These are phyloP conservation scores for Mastomys natalensis DNA, from an alignment of 2,113 vertebrate genomes.

Conservation along the genomic window DNA sequence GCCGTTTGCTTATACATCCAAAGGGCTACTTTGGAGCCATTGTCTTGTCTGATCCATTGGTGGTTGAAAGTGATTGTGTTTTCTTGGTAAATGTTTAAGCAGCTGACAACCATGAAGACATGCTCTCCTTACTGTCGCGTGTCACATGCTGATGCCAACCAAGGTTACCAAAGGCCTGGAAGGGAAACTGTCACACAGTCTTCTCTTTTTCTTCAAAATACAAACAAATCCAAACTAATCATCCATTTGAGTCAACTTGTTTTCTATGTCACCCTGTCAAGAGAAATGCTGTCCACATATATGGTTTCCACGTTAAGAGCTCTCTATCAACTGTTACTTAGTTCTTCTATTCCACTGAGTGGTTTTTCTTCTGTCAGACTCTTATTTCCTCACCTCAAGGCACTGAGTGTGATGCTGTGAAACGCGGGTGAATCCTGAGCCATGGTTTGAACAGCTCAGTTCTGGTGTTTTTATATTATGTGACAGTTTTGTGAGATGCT, in stretches of 20 bases:
- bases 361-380: slow-evolving; percentile 64
- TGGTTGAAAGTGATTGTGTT: slow-evolving; percentile 23
- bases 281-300: slow-evolving; percentile 41
- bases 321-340: slow-evolving; percentile 53
- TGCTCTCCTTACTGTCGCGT: not conserved
- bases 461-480: slow-evolving; percentile 84
- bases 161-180: slow-evolving; percentile 30
- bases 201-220: slow-evolving; percentile 63
- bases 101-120: slow-evolving; percentile 28
- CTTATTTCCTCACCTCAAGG: slow-evolving; percentile 65
- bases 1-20: not conserved
- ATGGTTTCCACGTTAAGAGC: slow-evolving; percentile 71
- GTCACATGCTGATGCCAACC: not conserved
- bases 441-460: slow-evolving; percentile 71
- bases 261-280: not conserved
- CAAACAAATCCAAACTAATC: not conserved
- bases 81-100: slow-evolving; percentile 63
- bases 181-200: slow-evolving; percentile 36
- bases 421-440: slow-evolving; percentile 65
- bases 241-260: slow-evolving; percentile 12
- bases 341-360: slow-evolving; percentile 68
- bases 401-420: slow-evolving; percentile 77
- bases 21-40: slow-evolving; percentile 8
- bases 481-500: slow-evolving; percentile 84
- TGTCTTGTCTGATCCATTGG: not conserved